Percentiles rank a stretch among this genome's conserved stretches.
Evolutionary conservation across 2,888 invertebrate genomes (phyloP).

Genomic region (Andrena praecox): DNA sequence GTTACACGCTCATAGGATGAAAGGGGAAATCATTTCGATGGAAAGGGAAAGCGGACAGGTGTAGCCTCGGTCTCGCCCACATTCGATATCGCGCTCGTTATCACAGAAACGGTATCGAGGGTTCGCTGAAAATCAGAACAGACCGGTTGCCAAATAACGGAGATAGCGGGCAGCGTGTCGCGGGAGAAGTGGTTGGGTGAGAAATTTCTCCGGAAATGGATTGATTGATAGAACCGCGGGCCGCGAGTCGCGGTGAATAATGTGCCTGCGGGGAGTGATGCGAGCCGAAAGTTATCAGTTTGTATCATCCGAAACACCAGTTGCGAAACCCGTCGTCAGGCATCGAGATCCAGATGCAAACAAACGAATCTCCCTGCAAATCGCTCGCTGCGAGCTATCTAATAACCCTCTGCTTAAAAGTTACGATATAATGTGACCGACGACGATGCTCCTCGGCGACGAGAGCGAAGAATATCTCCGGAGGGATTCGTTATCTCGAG

Average conservation of each 20-base stretch:
- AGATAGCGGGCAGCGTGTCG: slow-evolving; percentile 54
- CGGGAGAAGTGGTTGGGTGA: slow-evolving; percentile 38
- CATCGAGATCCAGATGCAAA: slow-evolving; percentile 31
- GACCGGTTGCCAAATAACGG: slow-evolving; percentile 23
- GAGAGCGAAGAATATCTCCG: background rate
- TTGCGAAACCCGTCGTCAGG: slow-evolving; percentile 9
- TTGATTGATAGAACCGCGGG: background rate
- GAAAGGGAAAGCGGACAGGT: too few relatives aligned
- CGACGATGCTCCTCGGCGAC: slow-evolving; percentile 3
- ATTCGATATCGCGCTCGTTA: slow-evolving; percentile 57
- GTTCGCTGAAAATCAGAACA: slow-evolving; percentile 28
- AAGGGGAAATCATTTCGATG: too few relatives aligned
- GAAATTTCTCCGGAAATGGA: slow-evolving; percentile 47
- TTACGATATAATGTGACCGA: too few relatives aligned
- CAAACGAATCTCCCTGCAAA: slow-evolving; percentile 14
- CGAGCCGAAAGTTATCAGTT: slow-evolving; percentile 36
- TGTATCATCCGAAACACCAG: slow-evolving; percentile 11
- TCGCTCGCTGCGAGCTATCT: background rate
- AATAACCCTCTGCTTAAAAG: too few relatives aligned
- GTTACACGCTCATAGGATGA: too few relatives aligned
- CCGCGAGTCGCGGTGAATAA: slow-evolving; percentile 2
- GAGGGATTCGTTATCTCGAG: slow-evolving; percentile 23
- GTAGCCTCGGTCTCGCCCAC: slow-evolving; percentile 47
- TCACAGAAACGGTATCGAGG: slow-evolving; percentile 35
- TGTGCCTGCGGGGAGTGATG: background rate